Evolutionary conservation across 2,113 vertebrate genomes (phyloP).

Genomic region (Tragelaphus buxtoni): DNA sequence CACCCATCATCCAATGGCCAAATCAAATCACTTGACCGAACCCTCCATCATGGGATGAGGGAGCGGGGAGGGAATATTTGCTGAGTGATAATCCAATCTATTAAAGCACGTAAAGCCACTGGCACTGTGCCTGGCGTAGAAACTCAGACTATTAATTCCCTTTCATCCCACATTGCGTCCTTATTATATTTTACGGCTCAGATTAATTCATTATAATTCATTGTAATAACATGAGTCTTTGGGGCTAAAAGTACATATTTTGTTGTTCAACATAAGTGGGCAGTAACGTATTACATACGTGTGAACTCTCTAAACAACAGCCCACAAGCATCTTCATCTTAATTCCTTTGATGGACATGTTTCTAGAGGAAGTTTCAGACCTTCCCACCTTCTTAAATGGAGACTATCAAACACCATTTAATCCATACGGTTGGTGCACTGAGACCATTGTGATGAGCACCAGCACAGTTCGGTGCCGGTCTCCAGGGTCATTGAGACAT

Average conservation of each 20-base stretch:
- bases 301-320: not conserved
- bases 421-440: fast-evolving
- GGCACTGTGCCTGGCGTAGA: constrained; percentile 28
- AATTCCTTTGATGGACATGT: constrained; percentile 43
- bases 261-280: not conserved
- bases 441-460: fast-evolving
- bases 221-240: constrained; percentile 18
- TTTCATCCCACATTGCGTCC: constrained; percentile 10
- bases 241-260: not conserved
- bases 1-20: not conserved
- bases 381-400: not conserved
- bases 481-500: not conserved
- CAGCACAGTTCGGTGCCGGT: not conserved
- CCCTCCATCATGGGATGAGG: not conserved
- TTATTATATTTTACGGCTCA: constrained; percentile 31
- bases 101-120: not conserved
- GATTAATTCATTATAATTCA: constrained; percentile 61
- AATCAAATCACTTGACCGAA: not conserved
- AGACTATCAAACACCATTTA: not conserved
- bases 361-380: not conserved
- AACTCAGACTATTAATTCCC: constrained; percentile 28
- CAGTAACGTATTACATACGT: not conserved
- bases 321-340: not conserved
- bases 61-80: not conserved
- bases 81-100: not conserved